phyloP scores from a whole-genome alignment of 1,140 invertebrate genomes.

The Onthophagus taurus region DNA sequence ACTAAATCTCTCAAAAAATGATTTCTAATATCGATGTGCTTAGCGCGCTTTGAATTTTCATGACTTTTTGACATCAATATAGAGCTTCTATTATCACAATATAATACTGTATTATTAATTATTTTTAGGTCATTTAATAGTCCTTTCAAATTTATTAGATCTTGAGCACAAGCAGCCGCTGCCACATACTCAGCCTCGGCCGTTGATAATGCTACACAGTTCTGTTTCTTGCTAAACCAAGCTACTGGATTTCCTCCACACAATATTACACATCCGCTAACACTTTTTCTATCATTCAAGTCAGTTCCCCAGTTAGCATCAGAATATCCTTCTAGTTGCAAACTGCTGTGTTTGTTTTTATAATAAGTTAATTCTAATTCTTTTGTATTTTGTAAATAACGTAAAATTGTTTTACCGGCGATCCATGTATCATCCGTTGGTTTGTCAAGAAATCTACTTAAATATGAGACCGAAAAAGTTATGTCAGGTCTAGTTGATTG shows the following conservation, averaged over 20 bases:
- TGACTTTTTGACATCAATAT: background rate
- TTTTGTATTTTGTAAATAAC: background rate
- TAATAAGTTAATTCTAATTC: background rate
- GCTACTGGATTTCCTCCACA: background rate
- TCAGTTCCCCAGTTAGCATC: background rate
- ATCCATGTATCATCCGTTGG: background rate
- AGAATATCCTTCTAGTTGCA: background rate
- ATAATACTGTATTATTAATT: background rate
- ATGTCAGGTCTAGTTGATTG: background rate
- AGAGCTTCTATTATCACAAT: background rate
- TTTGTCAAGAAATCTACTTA: background rate
- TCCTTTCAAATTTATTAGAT: conserved; percentile 1
- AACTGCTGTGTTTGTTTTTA: background rate
- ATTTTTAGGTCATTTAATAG: background rate
- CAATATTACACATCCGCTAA: background rate
- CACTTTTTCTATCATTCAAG: background rate
- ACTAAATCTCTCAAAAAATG: background rate
- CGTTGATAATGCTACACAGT: background rate
- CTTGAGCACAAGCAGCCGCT: background rate
- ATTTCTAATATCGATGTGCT: background rate
- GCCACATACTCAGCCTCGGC: background rate
- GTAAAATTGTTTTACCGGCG: conserved; percentile 5
- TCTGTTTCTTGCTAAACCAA: background rate
- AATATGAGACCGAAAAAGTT: background rate
- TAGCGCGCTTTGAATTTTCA: background rate